Base-by-base conservation (phyloP, 2,113 vertebrate genomes). In the Acanthochromis polyacanthus region DNA sequence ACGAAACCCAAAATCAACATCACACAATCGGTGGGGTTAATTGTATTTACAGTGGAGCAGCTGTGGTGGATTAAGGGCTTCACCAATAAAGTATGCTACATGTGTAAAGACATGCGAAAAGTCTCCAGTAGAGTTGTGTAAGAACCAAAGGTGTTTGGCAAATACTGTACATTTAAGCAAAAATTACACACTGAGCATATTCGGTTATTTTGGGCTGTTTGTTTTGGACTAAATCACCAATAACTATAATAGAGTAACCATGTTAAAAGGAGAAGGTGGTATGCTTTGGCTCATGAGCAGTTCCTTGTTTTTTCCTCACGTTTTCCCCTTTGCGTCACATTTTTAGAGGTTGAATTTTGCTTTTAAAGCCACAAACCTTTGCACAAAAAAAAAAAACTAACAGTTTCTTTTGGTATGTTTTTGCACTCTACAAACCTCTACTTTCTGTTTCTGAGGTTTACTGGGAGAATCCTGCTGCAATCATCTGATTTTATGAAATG, bases 1-100 rank as follows among this genome's bases (percentile, higher is more conserved):
- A 61, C 73, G 40, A 69, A 86, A 75, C 79, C 76, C 78, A 89
- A 88, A 88, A 84, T 88, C 91, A 91, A 89, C 89, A 89, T 85
- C 64, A 46, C 75, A 83, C 87, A 88, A 86, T 91, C 81, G 86
- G 75, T 25, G 56, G 51, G 85, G 77, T 89, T 89, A 89, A 91
- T 78, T 76, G 75, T 88, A 89, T 91, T 94, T 93, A 89, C 80
- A 91, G 83, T 88, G 63, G 23, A 79, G 20, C 90, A 90, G 88
- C 88, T 92, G 86, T 55, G 57, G 28, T 30, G 74, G 81, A 91
- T 91, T 87, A 92, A 16, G 46, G 55, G 36, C 57, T 30, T 61
- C 55, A 46, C 50, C 8, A 56, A 68, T 73, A 80, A 82, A 80
- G 59, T 70, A 38, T 10, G 11, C 28, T 28, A 68, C 69, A 57